Evolutionary conservation across 2,113 vertebrate species (phyloP), one percentile per base, ranked within the genome.

Genomic region (Semnornis frantzii): DNA sequence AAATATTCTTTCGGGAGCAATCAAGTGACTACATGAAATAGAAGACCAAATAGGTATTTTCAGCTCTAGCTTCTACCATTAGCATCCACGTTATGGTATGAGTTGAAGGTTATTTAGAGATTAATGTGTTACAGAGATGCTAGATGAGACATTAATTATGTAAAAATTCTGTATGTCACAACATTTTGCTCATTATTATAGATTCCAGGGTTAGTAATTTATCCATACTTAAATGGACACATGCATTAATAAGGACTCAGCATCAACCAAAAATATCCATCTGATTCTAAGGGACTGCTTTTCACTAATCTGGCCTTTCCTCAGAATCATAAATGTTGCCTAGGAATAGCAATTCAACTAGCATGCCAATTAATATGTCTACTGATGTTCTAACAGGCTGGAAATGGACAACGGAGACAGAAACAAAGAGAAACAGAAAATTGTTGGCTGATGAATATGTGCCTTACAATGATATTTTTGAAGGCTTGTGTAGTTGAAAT

Each of bases 1-100:
- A 92, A 94, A 94, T 85, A 90, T 86, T 91, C 93, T 90, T 74
- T 28, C 85, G 93, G 85, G 95, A 94, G 57, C 89, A 89, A 91
- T 94, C 54, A 71, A 84, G n/a, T 42, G 19, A 77, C 83, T 78
- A 65, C 27, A 50, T 42, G 76, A 92, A 92, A 74, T 12, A 74
- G 58, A 88, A 75, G 44, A 86, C 33, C 62, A 92, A 96, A 91
- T 28, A 94, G 73, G 18, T 92, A n/a, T 84, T 94, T 93, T 90
- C 81, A 62, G 11, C 54, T 83, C 44, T 75, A 58, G 89, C 93
- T 92, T 92, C 58, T 86, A 71, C 25, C 11, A 54, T 85, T 94
- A 75, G 37, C 31, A 75, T 80, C 60, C 50, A 72, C 46, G 54
- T 63, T 81, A 68, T 64, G 24, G 7, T 65, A 87, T 14, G 58